Evolutionary conservation across 1,140 invertebrate genomes (phyloP).

Genomic region (Oryctes rhinoceros): DNA sequence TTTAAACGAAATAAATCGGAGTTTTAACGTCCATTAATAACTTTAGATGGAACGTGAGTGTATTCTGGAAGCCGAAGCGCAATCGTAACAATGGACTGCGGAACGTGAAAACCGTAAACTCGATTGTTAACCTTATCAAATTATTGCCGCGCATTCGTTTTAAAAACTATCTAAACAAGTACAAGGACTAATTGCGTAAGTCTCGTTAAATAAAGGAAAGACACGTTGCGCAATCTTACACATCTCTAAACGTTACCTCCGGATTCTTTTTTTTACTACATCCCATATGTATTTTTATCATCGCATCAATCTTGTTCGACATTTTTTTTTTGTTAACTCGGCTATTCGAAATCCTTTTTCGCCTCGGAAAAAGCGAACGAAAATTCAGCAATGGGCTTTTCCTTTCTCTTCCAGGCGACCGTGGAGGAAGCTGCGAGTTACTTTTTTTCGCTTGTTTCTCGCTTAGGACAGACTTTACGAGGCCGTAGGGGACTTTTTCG

Average conservation of each 20-base stretch:
- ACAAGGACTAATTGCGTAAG: too few relatives aligned
- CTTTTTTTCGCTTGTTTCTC: slow-evolving; percentile 12
- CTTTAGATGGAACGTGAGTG: too few relatives aligned
- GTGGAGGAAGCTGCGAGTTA: background rate
- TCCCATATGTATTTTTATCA: slow-evolving; percentile 1
- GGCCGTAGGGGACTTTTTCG: slow-evolving; percentile 12
- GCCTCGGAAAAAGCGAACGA: background rate
- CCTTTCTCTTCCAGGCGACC: background rate
- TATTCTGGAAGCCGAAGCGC: too few relatives aligned
- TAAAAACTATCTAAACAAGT: too few relatives aligned
- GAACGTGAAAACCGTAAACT: too few relatives aligned
- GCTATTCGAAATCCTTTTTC: slow-evolving; percentile 3
- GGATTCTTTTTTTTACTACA: background rate
- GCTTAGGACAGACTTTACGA: background rate
- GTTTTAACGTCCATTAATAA: too few relatives aligned
- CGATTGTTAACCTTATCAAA: too few relatives aligned
- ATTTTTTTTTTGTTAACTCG: slow-evolving; percentile 7
- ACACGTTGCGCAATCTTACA: background rate
- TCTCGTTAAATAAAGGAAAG: too few relatives aligned
- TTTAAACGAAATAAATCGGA: too few relatives aligned
- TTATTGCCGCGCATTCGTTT: too few relatives aligned
- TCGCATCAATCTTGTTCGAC: slow-evolving; percentile 21
- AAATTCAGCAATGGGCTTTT: background rate
- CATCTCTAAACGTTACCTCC: background rate
- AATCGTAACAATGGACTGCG: too few relatives aligned